These are phyloP conservation scores for Bembecia ichneumoniformis DNA, from an alignment of 2,888 invertebrate species.

Conservation along the genomic window DNA sequence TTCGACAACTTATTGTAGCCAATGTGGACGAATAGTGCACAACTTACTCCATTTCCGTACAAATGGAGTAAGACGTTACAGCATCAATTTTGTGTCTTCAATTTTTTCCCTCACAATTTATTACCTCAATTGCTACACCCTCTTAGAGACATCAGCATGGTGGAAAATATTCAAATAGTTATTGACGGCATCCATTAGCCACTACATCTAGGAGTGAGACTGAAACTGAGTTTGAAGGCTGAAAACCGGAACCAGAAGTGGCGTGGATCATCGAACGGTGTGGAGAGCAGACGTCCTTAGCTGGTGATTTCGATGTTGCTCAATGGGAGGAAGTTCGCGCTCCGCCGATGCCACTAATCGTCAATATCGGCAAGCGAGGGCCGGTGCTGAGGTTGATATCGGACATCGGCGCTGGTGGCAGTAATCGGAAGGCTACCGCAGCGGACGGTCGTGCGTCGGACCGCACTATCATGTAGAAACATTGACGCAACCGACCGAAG, in stretches of 20 bases:
- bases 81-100: too few species aligned
- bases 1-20: too few species aligned
- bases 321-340: constrained; percentile 34
- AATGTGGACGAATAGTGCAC: too few species aligned
- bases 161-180: too few species aligned
- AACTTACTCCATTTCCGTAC: too few species aligned
- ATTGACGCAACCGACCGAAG: constrained; percentile 18
- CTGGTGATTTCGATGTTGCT: constrained; percentile 12
- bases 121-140: too few species aligned
- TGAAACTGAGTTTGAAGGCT: neutral
- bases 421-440: constrained; percentile 18
- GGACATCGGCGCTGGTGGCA: constrained; percentile 2
- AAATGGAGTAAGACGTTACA: too few species aligned
- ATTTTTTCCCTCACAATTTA: too few species aligned
- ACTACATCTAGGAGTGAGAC: neutral
- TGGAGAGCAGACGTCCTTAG: neutral
- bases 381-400: neutral
- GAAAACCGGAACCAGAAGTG: neutral
- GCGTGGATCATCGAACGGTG: neutral
- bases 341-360: constrained; percentile 8
- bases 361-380: neutral
- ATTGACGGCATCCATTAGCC: too few species aligned
- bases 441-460: constrained; percentile 20
- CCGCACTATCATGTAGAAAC: constrained; percentile 5
- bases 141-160: too few species aligned